Base-by-base conservation (phyloP, 2,888 invertebrate species). In the Tethea ocularis region DNA sequence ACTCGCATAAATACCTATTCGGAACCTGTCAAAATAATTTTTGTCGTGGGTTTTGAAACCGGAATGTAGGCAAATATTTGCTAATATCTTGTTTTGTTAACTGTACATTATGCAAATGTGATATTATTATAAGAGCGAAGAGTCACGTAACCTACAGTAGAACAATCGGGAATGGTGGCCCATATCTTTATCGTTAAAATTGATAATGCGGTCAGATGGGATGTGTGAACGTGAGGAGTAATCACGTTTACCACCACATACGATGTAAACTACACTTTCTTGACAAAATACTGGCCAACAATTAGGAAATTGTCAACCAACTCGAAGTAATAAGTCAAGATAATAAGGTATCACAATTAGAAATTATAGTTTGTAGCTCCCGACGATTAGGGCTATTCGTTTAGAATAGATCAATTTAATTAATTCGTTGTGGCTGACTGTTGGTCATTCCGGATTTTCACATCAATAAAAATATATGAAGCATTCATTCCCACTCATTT, bases 401-500 rank as follows among this genome's bases (percentile, higher is more conserved):
- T 41, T 41, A 17, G 7, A 17, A 5, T 41, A 17, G 17, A 13
- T 33, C 13, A 33, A 29, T 29, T 8, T 13, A 13, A 13, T 13
- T 13, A 33, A 33, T 33, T 13, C 2, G 3, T 33, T 6, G 33
- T 33, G 33, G 33, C 13, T 13, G 8, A 17, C 46, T 20, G 17
- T 2, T 41, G 13, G n/a, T 46, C 20, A 46, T 15, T 6, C 17
- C 46, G 63, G 65, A 66, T 66, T 60, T 63, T 33, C 62, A 60
- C 59, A 55, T 64, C 56, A 65, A 61, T 64, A 61, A 63, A 61
- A 59, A 59, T 66, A 60, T 65, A 62, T 63, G 52, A 62, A 61
- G 59, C 64, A 67, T 67, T 67, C 67, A 70, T 69, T 71, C 68
- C 64, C 68, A 72, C 74, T 68, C 60, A 66, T 58, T 66, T 61